Conservation (phyloP, 2,888 invertebrate species). For the Ornithoptera priamus region DNA sequence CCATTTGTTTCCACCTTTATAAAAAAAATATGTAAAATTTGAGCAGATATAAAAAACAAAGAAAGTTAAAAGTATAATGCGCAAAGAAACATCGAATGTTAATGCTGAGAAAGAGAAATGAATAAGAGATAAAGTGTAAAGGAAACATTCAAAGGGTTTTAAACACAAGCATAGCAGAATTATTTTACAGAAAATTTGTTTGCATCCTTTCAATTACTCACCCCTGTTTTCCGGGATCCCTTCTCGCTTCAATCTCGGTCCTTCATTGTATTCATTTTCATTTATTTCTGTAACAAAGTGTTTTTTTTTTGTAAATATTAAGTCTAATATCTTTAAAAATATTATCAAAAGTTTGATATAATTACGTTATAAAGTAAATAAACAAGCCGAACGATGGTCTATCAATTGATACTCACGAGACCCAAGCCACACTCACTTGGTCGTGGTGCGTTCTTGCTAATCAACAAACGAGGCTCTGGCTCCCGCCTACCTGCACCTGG, state of each 20-base stretch:
- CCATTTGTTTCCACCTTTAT: slow-evolving; percentile 16
- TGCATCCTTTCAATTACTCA: slow-evolving; percentile 45
- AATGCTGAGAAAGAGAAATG: slow-evolving; percentile 33
- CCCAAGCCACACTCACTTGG: no score
- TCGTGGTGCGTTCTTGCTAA: no score
- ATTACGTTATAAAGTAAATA: no score
- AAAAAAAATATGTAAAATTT: slow-evolving; percentile 2
- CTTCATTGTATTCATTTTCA: slow-evolving; percentile 65
- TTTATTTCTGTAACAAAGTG: slow-evolving; percentile 66
- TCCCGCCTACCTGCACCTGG: no score
- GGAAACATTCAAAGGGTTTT: slow-evolving; percentile 24
- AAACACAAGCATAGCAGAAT: slow-evolving; percentile 31
- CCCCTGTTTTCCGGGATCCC: slow-evolving; percentile 76
- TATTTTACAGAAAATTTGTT: slow-evolving; percentile 33
- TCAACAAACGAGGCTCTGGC: no score
- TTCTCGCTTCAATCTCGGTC: slow-evolving; percentile 72
- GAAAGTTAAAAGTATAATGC: slow-evolving; percentile 24
- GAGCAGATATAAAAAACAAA: slow-evolving; percentile 12
- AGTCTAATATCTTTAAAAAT: not conserved
- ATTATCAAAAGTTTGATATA: no score
- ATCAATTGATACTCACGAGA: no score
- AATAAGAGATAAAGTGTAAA: slow-evolving; percentile 24
- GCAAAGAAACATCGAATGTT: slow-evolving; percentile 27
- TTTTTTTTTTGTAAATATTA: not conserved
- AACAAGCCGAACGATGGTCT: no score